phyloP scores from a whole-genome alignment of 2,113 vertebrate genomes.

The Crocuta crocuta region DNA sequence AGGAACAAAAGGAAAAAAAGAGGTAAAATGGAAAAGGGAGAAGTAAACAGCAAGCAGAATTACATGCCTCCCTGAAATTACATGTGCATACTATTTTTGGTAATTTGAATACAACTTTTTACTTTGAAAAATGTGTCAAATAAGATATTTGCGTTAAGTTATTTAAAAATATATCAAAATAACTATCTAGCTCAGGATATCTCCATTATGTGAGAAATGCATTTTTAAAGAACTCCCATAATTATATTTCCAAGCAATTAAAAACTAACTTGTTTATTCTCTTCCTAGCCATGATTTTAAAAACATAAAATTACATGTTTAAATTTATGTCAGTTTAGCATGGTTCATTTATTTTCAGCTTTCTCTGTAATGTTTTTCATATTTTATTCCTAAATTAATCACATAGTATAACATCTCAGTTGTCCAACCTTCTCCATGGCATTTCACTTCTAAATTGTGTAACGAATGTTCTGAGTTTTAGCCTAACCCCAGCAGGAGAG shows the following conservation, averaged over 20 bases:
- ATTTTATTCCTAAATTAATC: background rate
- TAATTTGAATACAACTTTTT: background rate
- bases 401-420: background rate
- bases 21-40: background rate
- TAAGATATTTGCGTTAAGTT: background rate
- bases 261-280: background rate
- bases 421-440: background rate
- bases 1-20: background rate
- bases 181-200: background rate
- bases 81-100: background rate
- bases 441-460: background rate
- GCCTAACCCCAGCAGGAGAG: background rate
- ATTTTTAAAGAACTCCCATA: background rate
- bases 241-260: background rate
- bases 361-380: background rate
- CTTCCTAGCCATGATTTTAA: background rate
- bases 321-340: background rate
- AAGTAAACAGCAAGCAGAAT: background rate
- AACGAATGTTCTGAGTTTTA: background rate
- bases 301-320: background rate
- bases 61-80: background rate
- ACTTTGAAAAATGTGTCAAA: background rate
- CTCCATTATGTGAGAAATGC: background rate
- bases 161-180: background rate
- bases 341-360: background rate